phyloP scores from a whole-genome alignment of 2,797 vertebrate species.

The Acropternis orthonyx region DNA sequence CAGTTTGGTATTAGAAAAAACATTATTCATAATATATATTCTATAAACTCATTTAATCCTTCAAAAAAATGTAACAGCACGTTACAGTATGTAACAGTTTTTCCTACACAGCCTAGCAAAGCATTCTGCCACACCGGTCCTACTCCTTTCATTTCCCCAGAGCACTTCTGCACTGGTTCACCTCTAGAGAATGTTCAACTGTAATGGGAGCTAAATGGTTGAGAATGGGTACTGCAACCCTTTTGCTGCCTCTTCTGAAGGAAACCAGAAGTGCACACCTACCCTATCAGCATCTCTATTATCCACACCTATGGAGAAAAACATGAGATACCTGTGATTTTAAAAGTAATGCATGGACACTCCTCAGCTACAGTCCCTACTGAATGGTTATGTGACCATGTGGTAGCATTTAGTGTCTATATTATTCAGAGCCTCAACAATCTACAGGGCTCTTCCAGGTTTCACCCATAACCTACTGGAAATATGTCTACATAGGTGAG shows the following conservation, averaged over 20 bases:
- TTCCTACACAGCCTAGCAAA: background rate
- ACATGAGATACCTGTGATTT: background rate
- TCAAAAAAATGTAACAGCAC: background rate
- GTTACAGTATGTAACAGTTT: too few relatives aligned
- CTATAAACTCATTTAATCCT: background rate
- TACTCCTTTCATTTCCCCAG: background rate
- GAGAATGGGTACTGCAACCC: background rate
- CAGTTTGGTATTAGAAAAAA: background rate
- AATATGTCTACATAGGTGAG: background rate
- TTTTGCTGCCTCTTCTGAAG: background rate
- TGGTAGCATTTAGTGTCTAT: background rate
- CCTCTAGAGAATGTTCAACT: background rate
- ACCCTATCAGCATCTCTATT: background rate
- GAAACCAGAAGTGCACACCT: background rate
- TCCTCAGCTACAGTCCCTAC: background rate
- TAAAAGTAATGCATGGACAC: background rate
- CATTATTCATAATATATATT: background rate
- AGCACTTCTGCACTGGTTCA: background rate
- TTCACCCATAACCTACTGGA: background rate
- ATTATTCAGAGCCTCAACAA: background rate
- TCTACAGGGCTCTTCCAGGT: background rate
- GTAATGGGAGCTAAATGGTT: background rate
- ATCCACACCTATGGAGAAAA: background rate
- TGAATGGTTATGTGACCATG: accelerated
- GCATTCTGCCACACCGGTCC: background rate